phyloP scores from a whole-genome alignment of 2,113 vertebrate species.

The Odocoileus virginianus region DNA sequence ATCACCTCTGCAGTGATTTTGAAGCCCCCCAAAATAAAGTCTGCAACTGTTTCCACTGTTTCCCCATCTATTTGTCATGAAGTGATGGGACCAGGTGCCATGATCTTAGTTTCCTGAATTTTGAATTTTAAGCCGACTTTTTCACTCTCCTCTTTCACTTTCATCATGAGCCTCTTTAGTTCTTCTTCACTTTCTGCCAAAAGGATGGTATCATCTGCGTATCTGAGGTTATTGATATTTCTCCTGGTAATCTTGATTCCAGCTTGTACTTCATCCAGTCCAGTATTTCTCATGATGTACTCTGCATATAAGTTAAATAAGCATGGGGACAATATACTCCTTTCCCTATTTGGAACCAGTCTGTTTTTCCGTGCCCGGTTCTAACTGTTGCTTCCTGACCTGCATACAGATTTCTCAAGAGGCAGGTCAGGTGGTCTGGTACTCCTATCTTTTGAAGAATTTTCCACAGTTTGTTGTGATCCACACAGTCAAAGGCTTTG shows the following conservation, averaged over 20 bases:
- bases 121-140: background rate
- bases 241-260: background rate
- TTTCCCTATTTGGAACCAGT: background rate
- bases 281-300: background rate
- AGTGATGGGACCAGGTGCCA: background rate
- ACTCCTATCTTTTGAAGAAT: background rate
- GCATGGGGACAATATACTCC: background rate
- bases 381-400: background rate
- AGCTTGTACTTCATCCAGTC: background rate
- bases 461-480: background rate
- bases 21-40: background rate
- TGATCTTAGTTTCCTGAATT: background rate
- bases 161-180: background rate
- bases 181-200: background rate
- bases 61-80: background rate
- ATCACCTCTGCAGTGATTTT: background rate
- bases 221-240: background rate
- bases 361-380: fast-evolving
- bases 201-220: background rate
- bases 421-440: background rate
- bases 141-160: background rate
- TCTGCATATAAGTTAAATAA: background rate
- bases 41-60: background rate
- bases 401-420: background rate
- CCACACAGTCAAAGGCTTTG: background rate